Percentiles rank a stretch among this genome's conserved stretches.
Conservation (phyloP, 2,113 vertebrate genomes). For the Mastomys coucha region DNA sequence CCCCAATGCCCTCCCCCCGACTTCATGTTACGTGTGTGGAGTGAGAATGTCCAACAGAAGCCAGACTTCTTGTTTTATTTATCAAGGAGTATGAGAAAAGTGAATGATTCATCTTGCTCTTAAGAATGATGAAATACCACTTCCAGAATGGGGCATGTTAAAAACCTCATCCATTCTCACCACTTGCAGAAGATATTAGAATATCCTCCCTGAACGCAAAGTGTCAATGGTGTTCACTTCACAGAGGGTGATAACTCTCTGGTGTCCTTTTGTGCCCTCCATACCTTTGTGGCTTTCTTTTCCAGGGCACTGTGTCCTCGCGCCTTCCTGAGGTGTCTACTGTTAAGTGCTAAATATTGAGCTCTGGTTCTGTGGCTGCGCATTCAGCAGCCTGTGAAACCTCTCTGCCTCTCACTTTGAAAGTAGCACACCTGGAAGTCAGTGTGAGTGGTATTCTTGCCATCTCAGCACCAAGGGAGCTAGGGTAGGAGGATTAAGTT, state of each 20-base stretch:
- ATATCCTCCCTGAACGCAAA: neutral
- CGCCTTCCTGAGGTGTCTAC: conserved; percentile 12
- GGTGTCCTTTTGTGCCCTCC: neutral
- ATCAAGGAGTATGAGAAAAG: conserved; percentile 39
- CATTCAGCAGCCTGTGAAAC: neutral
- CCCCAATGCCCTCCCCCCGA: neutral
- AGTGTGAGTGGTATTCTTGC: neutral
- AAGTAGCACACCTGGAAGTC: conserved; percentile 9
- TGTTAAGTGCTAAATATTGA: neutral
- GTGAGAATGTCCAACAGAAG: neutral
- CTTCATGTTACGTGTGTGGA: neutral
- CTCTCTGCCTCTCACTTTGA: conserved; percentile 41
- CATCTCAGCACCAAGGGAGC: neutral
- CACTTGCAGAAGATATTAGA: conserved; percentile 56
- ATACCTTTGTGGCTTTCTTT: neutral
- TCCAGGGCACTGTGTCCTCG: neutral
- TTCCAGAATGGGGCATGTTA: conserved; percentile 33
- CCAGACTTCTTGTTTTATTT: neutral
- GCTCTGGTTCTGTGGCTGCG: neutral
- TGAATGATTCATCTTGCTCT: conserved; percentile 59
- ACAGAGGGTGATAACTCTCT: neutral
- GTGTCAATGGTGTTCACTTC: neutral
- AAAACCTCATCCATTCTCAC: conserved; percentile 49
- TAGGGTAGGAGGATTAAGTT: neutral
- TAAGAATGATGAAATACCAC: conserved; percentile 52